Evolutionary conservation across 2,888 invertebrate species (phyloP), one percentile per base, ranked within the genome.

Genomic region (Acanthosepion pharaonis): DNA sequence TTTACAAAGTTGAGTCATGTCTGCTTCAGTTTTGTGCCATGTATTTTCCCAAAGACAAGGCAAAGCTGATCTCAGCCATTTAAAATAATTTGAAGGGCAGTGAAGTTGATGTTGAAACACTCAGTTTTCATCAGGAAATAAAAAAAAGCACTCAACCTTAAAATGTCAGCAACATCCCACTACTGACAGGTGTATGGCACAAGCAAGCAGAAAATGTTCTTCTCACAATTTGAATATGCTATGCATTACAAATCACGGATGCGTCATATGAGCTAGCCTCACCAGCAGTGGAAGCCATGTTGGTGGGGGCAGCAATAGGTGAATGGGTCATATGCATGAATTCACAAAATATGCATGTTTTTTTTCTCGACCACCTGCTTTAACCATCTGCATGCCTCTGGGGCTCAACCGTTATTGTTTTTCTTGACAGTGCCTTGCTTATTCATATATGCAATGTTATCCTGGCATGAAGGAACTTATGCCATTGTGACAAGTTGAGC

Each of bases 161-260:
- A 78, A 33, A 78, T 78, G n/a, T 78, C n/a, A n/a, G 78, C 5
- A n/a, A n/a, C n/a, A 78, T 78, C 15, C 78, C 11, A 9, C n/a
- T 18, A n/a, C n/a, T 78, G 78, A 78, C 78, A 78, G 78, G 78
- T 78, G 78, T 78, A n/a, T 78, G n/a, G 18, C n/a, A 78, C n/a
- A 78, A 9, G 78, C 78, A 78, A 78, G 78, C 78, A 33, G 78
- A 78, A 78, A 78, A n/a, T 78, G 78, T 33, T 5, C 6, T 9
- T 11, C n/a, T 78, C 15, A 4, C 9, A 78, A 78, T 78, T 78
- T n/a, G 78, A 78, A 78, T 78, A 78, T 18, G n/a, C 11, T 78
- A 78, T 78, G 78, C 78, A 78, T 78, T 78, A n/a, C 78, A 78
- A 78, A 78, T 78, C n/a, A n/a, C 23, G 78, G n/a, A 78, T n/a